phyloP scores from a whole-genome alignment of 2,888 invertebrate genomes.

The Oscheius myriophilus region DNA sequence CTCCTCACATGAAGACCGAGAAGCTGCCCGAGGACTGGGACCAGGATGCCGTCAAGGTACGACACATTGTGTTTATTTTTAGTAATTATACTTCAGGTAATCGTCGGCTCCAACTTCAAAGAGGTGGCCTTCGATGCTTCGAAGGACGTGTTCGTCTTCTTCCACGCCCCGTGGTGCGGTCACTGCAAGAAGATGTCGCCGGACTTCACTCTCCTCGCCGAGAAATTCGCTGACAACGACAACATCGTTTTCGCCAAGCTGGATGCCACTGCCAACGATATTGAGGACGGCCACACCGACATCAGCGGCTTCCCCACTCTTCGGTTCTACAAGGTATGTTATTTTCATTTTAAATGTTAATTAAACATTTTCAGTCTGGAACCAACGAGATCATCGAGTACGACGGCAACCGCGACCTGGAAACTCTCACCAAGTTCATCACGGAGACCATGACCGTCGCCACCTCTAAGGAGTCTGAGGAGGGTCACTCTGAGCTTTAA shows the following conservation, averaged over 20 bases:
- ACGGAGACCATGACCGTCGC: slow-evolving; percentile 4
- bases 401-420: slow-evolving; percentile 6
- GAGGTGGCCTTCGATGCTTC: slow-evolving; percentile 17
- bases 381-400: slow-evolving; percentile 15
- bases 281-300: slow-evolving; percentile 22
- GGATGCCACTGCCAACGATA: slow-evolving; percentile 36
- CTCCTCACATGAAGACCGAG: slow-evolving; percentile 89
- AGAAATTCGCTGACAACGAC: slow-evolving; percentile 9
- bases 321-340: slow-evolving; percentile 28
- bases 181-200: slow-evolving; percentile 33
- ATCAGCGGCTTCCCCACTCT: slow-evolving; percentile 34
- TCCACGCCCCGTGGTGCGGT: slow-evolving; percentile 37
- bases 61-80: slow-evolving; percentile 93
- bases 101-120: neutral
- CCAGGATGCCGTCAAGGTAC: slow-evolving; percentile 85
- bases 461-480: neutral
- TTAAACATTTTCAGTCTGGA: neutral
- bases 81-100: neutral
- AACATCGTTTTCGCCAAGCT: slow-evolving; percentile 31
- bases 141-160: slow-evolving; percentile 24
- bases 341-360: slow-evolving; percentile 6
- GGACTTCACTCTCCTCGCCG: slow-evolving; percentile 14
- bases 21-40: slow-evolving; percentile 95
- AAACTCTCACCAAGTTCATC: slow-evolving; percentile 14
- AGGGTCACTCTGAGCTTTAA: slow-evolving; percentile 14